Evolutionary conservation across 2,797 vertebrate genomes (phyloP), one percentile per base, ranked within the genome.

Genomic region (Darevskia nairensis): DNA sequence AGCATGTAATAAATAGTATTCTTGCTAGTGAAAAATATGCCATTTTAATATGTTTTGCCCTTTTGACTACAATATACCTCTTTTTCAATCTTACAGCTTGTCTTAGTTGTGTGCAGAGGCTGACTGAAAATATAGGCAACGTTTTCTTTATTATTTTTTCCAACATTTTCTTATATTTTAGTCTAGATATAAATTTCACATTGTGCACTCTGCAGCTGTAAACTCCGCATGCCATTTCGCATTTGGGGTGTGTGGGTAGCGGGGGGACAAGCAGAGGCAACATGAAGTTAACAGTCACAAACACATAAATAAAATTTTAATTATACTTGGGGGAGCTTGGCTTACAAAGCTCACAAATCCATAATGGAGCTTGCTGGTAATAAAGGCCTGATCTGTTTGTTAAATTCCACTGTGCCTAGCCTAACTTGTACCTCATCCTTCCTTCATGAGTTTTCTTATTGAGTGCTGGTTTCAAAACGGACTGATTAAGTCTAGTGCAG

Each of bases 271-370:
- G 94, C 94, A 91, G 86, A 94, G 84, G 92, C 93, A 95, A 95
- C 93, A 91, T 61, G 1, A 96, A 96, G 95, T 95, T 95, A 96
- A 93, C 94, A 96, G 95, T 96, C 95, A 92, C 93, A 94, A 93
- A 92, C 93, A 95, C 94, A 93, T 96, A 96, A 97, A 97, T 97
- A 97, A 97, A 97, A 97, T 94, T 96, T 93, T 96, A 96, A 97
- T 97, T 97, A 95, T 95, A 94, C 95, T 93, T 96, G 93, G 88
- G 96, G 95, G 96, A 97, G 93, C 94, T 96, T 94, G 92, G 93
- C 94, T 96, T 96, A 92, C 95, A 96, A 95, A 96, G 96, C 96
- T 95, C 95, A 94, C 94, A 96, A 95, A 96, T 96, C 91, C 94
- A 93, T 96, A 95, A 94, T 96, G 94, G 93, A 95, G 92, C 94